Evolutionary conservation across 2,888 invertebrate genomes (phyloP).

Genomic region (Arrhopalites spinosus): DNA sequence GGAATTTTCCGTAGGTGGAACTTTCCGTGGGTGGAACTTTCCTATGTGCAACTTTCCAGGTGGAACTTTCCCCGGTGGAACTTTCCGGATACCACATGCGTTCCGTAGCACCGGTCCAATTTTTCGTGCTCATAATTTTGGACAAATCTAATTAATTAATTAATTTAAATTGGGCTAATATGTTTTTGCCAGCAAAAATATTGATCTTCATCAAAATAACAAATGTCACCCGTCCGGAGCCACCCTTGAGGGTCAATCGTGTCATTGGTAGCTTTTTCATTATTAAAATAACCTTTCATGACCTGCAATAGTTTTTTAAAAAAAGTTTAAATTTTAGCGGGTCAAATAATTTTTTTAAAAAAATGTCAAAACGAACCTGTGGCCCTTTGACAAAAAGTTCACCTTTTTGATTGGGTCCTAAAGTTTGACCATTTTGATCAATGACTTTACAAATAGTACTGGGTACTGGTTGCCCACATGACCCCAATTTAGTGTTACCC

Average conservation of each 20-base stretch:
- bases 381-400: conserved; percentile 72
- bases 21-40: too few species aligned
- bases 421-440: conserved; percentile 64
- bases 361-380: conserved; percentile 66
- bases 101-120: too few species aligned
- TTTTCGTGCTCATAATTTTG: too few species aligned
- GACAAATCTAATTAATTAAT: too few species aligned
- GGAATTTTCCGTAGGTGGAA: too few species aligned
- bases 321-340: not conserved
- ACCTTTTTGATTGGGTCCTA: conserved; percentile 70
- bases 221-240: conserved; percentile 70
- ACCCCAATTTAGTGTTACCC: conserved; percentile 47
- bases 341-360: not conserved
- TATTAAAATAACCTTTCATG: conserved; percentile 81
- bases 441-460: conserved; percentile 70
- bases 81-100: too few species aligned
- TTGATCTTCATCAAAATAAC: conserved; percentile 59
- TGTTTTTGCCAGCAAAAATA: too few species aligned
- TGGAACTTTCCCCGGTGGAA: too few species aligned
- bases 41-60: too few species aligned
- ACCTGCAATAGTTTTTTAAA: too few species aligned
- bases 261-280: conserved; percentile 73
- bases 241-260: conserved; percentile 77
- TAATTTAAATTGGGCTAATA: too few species aligned
- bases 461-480: conserved; percentile 25